Evolutionary conservation across 2,113 vertebrate genomes (phyloP).

Genomic region (Lepus europaeus): DNA sequence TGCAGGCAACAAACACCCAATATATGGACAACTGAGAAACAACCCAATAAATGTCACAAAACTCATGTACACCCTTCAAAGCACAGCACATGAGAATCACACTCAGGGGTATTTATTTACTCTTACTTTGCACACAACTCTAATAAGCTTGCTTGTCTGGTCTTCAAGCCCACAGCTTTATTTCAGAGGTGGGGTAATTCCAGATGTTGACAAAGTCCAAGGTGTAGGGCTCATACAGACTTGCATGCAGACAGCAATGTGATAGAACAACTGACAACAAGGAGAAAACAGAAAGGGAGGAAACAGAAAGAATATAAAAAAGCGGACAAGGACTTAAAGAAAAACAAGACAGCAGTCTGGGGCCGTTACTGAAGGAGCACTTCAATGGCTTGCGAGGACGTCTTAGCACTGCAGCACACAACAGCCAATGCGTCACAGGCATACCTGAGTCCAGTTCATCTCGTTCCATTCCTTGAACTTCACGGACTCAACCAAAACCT

Average conservation of each 20-base stretch:
- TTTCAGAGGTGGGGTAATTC: slow-evolving; percentile 72
- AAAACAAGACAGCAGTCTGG: slow-evolving; percentile 67
- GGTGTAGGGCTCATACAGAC: slow-evolving; percentile 69
- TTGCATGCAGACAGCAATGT: slow-evolving; percentile 78
- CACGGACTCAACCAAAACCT: not conserved
- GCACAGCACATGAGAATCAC: slow-evolving; percentile 61
- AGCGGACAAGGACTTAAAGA: slow-evolving; percentile 70
- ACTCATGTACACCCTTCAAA: slow-evolving; percentile 59
- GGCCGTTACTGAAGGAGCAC: slow-evolving; percentile 33
- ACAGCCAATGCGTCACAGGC: not conserved
- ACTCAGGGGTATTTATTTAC: slow-evolving; percentile 56
- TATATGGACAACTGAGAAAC: slow-evolving; percentile 53
- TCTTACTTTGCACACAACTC: slow-evolving; percentile 77
- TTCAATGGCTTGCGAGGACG: not conserved
- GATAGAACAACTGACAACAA: slow-evolving; percentile 73
- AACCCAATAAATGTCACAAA: slow-evolving; percentile 36
- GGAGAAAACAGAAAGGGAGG: slow-evolving; percentile 71
- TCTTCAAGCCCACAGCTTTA: slow-evolving; percentile 77
- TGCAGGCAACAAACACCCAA: slow-evolving; percentile 55
- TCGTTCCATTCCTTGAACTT: not conserved
- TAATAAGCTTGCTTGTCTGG: slow-evolving; percentile 76
- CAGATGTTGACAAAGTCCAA: slow-evolving; percentile 75
- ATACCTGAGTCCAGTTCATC: not conserved
- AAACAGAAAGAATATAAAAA: slow-evolving; percentile 74
- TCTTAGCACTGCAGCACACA: not conserved